Percentiles rank a stretch among this genome's conserved stretches.
Evolutionary conservation across 2,888 invertebrate genomes (phyloP).

Genomic region (Catocala nupta): DNA sequence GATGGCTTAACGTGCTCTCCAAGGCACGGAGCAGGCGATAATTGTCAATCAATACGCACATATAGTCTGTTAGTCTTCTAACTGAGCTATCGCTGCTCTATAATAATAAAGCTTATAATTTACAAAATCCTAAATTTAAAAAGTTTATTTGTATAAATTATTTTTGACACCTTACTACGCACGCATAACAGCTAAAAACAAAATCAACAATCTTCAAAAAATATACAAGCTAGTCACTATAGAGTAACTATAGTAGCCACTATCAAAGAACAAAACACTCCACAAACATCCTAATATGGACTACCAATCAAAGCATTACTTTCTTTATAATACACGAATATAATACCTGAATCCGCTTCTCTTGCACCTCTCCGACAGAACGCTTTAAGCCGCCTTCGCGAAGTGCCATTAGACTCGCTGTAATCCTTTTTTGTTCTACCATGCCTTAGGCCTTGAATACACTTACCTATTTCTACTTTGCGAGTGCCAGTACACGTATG

Average conservation of each 20-base stretch:
- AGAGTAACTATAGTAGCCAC: constrained; percentile 26
- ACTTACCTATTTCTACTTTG: constrained; percentile 10
- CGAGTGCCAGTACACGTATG: background rate
- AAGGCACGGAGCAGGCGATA: too few species aligned
- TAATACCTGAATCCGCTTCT: constrained; percentile 8
- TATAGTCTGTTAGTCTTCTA: too few species aligned
- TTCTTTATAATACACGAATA: constrained; percentile 30
- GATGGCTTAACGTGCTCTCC: too few species aligned
- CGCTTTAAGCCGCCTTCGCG: constrained; percentile 42
- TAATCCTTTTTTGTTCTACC: constrained; percentile 53
- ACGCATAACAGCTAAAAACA: background rate
- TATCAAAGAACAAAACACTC: constrained; percentile 19
- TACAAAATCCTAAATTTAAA: too few species aligned
- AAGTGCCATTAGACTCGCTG: constrained; percentile 48
- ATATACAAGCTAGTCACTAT: too few species aligned
- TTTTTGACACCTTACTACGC: too few species aligned
- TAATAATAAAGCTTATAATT: too few species aligned
- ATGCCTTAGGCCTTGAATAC: constrained; percentile 22
- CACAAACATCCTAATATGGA: constrained; percentile 33
- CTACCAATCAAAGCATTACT: constrained; percentile 47
- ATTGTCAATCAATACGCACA: too few species aligned
- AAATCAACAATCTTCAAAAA: constrained; percentile 24
- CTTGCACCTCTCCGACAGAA: constrained; percentile 5
- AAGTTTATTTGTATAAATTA: too few species aligned
- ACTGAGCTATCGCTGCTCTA: too few species aligned